Base-by-base conservation (phyloP, 2,888 invertebrate genomes). In the Drosophila conformis region DNA sequence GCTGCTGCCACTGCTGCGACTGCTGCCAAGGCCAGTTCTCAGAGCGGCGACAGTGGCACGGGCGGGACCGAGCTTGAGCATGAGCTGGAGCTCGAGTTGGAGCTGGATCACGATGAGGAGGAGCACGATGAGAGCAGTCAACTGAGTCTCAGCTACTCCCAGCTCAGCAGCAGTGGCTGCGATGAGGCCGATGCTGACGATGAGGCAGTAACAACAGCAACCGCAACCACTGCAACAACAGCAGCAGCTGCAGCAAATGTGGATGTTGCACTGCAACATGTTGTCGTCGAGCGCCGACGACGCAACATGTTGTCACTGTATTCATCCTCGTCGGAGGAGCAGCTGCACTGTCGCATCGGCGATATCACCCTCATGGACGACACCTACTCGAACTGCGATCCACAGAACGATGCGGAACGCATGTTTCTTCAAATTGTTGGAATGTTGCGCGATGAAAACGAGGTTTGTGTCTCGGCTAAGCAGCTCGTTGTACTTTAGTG, bases 351-450 rank as follows among this genome's bases (percentile, higher is more conserved):
- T 48, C 91, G 91, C 67, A 91, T 92, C 51, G 91, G 92, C 73
- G 93, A 93, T 81, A 91, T 93, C 40, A 93, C 93, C 6, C 82
- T 93, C 58, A 92, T 93, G 73, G 93, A 93, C 62, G 93, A 93
- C 78, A 91, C 91, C 40, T 92, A 92, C 81, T 92, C 92, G 65
- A 92, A 89, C 63, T 92, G 90, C 87, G 92, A 93, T 83, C 93
- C 93, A 49, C 92, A 93, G 78, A 93, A 93, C 76, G 93, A 93
- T 77, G 93, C 93, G 35, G 93, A 93, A 81, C 91, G 92, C 76
- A 93, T 93, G 93, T 93, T 93, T 77, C 85, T 91, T 57, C 93
- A 93, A 83, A 92, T 93, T 65, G 93, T 93, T 15, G 92, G 93
- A 84, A 93, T 93, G 82, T 86, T 93, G 77, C 93, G 93, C 71